A percentile compares a stretch with the other conserved stretches of the same genome.
phyloP scores from a whole-genome alignment of 1,140 invertebrate species.

The Mamestra configurata region DNA sequence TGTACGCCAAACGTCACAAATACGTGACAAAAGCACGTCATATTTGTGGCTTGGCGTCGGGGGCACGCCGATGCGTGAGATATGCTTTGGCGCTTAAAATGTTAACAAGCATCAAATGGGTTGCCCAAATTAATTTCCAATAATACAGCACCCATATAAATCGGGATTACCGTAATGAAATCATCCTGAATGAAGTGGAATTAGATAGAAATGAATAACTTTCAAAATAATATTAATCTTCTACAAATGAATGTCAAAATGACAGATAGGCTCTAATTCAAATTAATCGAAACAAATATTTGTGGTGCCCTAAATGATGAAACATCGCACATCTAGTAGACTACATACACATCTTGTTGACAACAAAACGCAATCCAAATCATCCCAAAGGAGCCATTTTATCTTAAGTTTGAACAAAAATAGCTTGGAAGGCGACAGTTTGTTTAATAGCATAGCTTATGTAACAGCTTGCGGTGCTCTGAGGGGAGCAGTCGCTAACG shows the following conservation, averaged over 20 bases:
- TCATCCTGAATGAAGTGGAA: too few species aligned
- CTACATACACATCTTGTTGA: neutral
- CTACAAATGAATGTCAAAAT: neutral
- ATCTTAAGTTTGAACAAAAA: constrained; percentile 51
- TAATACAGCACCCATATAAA: too few species aligned
- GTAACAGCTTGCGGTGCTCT: constrained; percentile 33
- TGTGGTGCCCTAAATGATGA: neutral
- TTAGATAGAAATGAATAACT: neutral
- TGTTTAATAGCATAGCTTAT: constrained; percentile 49
- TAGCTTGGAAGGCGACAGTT: constrained; percentile 48
- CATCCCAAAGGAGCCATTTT: constrained; percentile 32
- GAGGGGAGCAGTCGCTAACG: constrained; percentile 15
- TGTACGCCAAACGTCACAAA: too few species aligned
- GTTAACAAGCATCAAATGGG: too few species aligned
- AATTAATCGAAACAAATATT: neutral
- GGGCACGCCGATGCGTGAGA: too few species aligned
- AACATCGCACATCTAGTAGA: neutral
- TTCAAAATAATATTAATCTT: neutral
- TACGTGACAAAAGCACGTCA: too few species aligned
- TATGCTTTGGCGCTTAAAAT: too few species aligned
- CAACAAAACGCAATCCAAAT: constrained; percentile 44
- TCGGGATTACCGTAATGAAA: too few species aligned
- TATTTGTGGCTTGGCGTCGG: too few species aligned
- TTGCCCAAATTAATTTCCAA: too few species aligned
- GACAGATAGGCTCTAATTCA: too few species aligned